Evolutionary conservation across 2,797 vertebrate species (phyloP).

Genomic region (Crossoptilon crossoptilon): DNA sequence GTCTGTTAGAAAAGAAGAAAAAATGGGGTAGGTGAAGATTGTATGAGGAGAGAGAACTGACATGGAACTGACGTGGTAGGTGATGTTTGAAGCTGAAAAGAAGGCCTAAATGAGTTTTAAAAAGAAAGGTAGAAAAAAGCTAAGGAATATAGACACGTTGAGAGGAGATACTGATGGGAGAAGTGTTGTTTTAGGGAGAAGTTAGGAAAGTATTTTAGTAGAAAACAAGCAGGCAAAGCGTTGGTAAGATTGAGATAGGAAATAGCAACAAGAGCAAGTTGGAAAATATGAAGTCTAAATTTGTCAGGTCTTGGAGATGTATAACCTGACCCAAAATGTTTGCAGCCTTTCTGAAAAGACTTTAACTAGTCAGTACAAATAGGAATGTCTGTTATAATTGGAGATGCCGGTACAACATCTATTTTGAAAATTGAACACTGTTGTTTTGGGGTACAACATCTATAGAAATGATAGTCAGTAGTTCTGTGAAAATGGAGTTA

Average conservation of each 20-base stretch:
- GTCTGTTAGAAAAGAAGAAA: background rate
- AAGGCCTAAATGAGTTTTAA: background rate
- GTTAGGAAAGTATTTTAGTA: background rate
- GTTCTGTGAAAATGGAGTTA: background rate
- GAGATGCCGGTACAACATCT: background rate
- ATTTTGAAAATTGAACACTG: slow-evolving; percentile 1
- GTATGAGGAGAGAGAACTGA: background rate
- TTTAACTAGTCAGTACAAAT: background rate
- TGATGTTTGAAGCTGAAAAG: background rate
- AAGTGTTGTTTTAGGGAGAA: background rate
- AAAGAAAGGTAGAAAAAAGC: background rate
- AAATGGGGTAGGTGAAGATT: background rate
- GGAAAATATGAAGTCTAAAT: background rate
- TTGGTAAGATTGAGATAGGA: background rate
- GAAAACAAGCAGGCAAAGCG: background rate
- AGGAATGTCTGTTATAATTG: background rate
- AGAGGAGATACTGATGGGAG: background rate
- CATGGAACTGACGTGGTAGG: background rate
- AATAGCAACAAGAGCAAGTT: background rate
- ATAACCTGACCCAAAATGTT: background rate
- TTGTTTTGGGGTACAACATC: background rate
- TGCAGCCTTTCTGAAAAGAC: background rate
- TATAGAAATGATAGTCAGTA: background rate
- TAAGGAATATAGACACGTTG: background rate
- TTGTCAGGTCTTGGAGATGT: background rate